Evolutionary conservation across 2,113 vertebrate genomes (phyloP), one percentile per base, ranked within the genome.

Genomic region (Condylura cristata): DNA sequence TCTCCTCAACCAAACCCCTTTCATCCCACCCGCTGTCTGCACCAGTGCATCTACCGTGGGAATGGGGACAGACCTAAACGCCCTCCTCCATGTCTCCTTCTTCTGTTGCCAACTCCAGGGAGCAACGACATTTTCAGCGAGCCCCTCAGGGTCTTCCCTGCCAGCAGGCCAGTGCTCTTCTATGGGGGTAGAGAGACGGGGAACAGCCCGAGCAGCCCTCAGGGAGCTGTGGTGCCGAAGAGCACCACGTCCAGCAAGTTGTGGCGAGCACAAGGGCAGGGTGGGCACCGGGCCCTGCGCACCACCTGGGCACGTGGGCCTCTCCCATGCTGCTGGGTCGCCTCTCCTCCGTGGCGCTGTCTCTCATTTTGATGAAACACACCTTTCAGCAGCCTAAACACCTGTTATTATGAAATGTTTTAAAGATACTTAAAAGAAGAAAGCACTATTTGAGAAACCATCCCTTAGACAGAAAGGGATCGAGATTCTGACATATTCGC

Each of bases 261-360:
- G 18, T 18, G 61, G 1, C 10, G 16, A 4, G 66, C 30, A 22
- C 24, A 3, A n/a, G 0, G 58, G n/a, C n/a, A 30, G 32, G 24
- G 1, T 1, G 6, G 30, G 30, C 4, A 10, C 2, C 1, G 14
- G 32, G 74, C 18, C 22, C 12, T 8, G 4, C 28, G 2, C 1
- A 22, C 24, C 60, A 30, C 60, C 8, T 61, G 60, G 60, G 60
- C 60, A 61, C 8, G 26, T 5, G 9, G 6, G 26, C 28, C 60
- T 66, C n/a, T 58, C 26, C 37, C 28, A 34, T 18, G 10, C 26
- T 66, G 17, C 37, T 22, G 53, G 53, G 53, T 56, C 34, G 13
- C 60, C 66, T 37, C 6, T 74, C n/a, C 37, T 39, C 39, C 39
- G 22, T 26, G 44, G 10, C 24, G 3, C 14, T 8, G 34, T 68